Conservation (phyloP, 2,888 invertebrate genomes). For the Dryocosmus kuriphilus region DNA sequence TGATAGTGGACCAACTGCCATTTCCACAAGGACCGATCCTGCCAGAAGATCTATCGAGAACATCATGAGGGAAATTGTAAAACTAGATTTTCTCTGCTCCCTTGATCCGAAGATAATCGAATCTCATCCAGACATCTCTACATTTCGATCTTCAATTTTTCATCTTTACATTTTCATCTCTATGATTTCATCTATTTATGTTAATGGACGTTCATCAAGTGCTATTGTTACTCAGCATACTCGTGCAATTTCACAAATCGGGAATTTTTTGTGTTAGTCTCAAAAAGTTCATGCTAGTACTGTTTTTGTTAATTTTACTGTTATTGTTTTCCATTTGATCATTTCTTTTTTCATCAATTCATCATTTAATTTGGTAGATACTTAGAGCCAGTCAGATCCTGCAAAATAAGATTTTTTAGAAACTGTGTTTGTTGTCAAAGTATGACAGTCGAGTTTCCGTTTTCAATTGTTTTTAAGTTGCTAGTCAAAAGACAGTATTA, state of each 20-base stretch:
- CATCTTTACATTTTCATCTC: too few relatives aligned
- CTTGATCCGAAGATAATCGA: background rate
- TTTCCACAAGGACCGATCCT: background rate
- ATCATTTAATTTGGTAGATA: background rate
- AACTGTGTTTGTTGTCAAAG: background rate
- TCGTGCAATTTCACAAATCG: background rate
- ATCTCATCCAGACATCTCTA: background rate
- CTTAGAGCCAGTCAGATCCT: background rate
- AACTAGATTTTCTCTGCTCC: background rate
- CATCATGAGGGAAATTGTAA: background rate
- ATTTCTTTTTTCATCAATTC: background rate
- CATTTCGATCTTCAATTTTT: background rate
- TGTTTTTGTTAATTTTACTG: slow-evolving; percentile 4
- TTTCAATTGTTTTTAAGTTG: slow-evolving; percentile 21
- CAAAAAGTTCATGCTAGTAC: background rate
- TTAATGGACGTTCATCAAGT: background rate
- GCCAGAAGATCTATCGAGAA: background rate
- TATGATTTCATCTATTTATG: background rate
- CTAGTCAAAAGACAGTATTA: slow-evolving; percentile 35
- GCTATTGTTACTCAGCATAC: background rate
- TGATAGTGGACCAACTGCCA: slow-evolving; percentile 12
- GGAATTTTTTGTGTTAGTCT: slow-evolving; percentile 18
- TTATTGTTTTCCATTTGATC: background rate
- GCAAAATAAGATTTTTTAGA: slow-evolving; percentile 20
- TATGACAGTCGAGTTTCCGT: slow-evolving; percentile 2